Conservation (phyloP, 2,113 vertebrate genomes). For the Blennius ocellaris region DNA sequence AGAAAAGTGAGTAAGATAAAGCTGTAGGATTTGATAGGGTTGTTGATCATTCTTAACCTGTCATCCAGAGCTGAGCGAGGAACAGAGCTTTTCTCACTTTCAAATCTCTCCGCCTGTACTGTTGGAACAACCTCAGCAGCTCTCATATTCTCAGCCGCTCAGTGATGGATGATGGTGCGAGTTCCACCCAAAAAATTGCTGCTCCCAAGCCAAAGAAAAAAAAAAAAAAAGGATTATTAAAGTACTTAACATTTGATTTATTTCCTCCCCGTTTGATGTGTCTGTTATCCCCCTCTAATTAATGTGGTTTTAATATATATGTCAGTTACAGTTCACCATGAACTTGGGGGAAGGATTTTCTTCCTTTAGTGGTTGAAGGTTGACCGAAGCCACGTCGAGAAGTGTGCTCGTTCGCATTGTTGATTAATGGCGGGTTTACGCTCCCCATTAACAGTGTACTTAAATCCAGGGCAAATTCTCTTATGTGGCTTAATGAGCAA, state of each 20-base stretch:
- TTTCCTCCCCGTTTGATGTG: constrained; percentile 18
- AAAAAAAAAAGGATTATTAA: constrained; percentile 46
- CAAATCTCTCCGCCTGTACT: constrained; percentile 25
- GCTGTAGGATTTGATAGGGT: constrained; percentile 36
- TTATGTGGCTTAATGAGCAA: constrained; percentile 45
- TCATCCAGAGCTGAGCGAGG: constrained; percentile 30
- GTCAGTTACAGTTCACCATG: not conserved
- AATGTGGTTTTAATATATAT: constrained; percentile 40
- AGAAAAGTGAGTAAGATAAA: constrained; percentile 38
- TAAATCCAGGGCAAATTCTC: constrained; percentile 26
- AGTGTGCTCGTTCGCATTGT: constrained; percentile 9
- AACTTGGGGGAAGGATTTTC: not conserved
- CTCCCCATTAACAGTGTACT: constrained; percentile 30
- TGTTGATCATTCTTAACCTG: constrained; percentile 53
- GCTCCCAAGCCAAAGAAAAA: constrained; percentile 38
- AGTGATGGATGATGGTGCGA: constrained; percentile 54
- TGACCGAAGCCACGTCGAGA: not conserved
- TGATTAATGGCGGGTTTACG: constrained; percentile 25
- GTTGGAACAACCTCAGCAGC: constrained; percentile 46
- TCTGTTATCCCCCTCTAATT: constrained; percentile 29
- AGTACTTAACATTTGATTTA: constrained; percentile 40
- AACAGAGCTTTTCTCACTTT: constrained; percentile 53
- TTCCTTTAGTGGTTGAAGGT: not conserved
- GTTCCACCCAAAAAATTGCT: constrained; percentile 39
- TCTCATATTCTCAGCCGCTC: constrained; percentile 37